Evolutionary conservation across 1,140 invertebrate genomes (phyloP).

Genomic region (Temnothorax longispinosus): DNA sequence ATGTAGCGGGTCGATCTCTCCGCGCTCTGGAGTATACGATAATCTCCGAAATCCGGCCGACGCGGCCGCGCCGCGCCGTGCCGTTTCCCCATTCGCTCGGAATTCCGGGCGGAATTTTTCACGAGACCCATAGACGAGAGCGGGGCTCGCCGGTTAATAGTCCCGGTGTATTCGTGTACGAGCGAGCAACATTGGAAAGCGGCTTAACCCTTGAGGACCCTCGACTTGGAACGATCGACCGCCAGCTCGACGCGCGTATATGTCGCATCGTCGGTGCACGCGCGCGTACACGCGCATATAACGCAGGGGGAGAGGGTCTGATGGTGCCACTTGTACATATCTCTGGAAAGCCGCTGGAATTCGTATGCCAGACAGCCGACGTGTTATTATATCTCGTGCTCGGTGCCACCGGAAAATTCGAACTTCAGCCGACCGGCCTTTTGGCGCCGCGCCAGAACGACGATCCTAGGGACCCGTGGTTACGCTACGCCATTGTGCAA

Average conservation of each 20-base stretch:
- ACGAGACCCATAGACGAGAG: slow-evolving; percentile 20
- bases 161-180: slow-evolving; percentile 49
- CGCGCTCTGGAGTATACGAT: slow-evolving; percentile 23
- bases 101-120: slow-evolving; percentile 62
- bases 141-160: slow-evolving; percentile 62
- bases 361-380: slow-evolving; percentile 45
- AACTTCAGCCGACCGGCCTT: slow-evolving; percentile 51
- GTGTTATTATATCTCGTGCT: slow-evolving; percentile 68
- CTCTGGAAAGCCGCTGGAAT: slow-evolving; percentile 62
- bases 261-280: slow-evolving; percentile 29
- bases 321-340: slow-evolving; percentile 4
- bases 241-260: slow-evolving; percentile 20
- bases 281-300: neutral
- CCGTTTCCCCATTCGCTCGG: slow-evolving; percentile 27
- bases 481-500: slow-evolving; percentile 63
- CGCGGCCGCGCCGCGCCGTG: slow-evolving; percentile 5
- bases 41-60: slow-evolving; percentile 49
- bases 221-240: slow-evolving; percentile 69
- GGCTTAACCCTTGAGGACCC: slow-evolving; percentile 71
- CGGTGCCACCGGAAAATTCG: slow-evolving; percentile 60
- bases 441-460: slow-evolving; percentile 65
- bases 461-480: slow-evolving; percentile 50
- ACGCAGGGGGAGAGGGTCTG: neutral
- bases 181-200: slow-evolving; percentile 72
- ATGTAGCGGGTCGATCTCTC: slow-evolving; percentile 18